Evolutionary conservation across 2,888 invertebrate genomes (phyloP), one percentile per base, ranked within the genome.

Genomic region (Gasteruption jaculator): DNA sequence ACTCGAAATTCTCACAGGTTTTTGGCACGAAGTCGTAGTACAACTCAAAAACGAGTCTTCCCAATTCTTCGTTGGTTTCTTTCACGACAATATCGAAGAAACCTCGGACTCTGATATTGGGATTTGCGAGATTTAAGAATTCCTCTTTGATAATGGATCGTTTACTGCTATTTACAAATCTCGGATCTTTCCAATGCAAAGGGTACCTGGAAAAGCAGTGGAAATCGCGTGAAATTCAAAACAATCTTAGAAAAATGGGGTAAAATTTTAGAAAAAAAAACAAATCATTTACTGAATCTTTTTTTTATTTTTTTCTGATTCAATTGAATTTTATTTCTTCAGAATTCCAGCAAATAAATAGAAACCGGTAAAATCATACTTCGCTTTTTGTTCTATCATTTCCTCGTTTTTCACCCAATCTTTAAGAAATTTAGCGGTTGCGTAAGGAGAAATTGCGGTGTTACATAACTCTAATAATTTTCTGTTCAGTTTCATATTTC

Each of bases 1-100:
- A 52, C 33, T 59, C 46, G 26, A 73, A 73, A 53, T 71, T 72
- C 31, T 60, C 62, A 21, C 68, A 69, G 1, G 66, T 68, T 34
- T 45, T 56, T 2, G 73, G 73, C 11, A 60, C 71, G 12, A 63
- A 48, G 43, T 66, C 68, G 5, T 52, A 48, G 39, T 68, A 73
- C 3, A 73, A 54, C 50, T 73, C 68, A 21, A 73, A 57, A 15
- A 68, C 48, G 12, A 73, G 54, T 40, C 58, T 58, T 11, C 71
- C 71, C 11, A 71, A 53, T 15, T 52, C 56, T 26, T 54, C 47
- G 36, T 54, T 53, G 4, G 55, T 54, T n/a, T 48, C 49, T 25
- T 41, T 47, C 10, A 63, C 41, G 53, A 57, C 53, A 16, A 72
- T 46, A 42, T 71, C 71, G 26, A 71, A 62, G 29, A 60, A 71